Base-by-base conservation (phyloP, 2,888 invertebrate species). In the Tridacna gigas region DNA sequence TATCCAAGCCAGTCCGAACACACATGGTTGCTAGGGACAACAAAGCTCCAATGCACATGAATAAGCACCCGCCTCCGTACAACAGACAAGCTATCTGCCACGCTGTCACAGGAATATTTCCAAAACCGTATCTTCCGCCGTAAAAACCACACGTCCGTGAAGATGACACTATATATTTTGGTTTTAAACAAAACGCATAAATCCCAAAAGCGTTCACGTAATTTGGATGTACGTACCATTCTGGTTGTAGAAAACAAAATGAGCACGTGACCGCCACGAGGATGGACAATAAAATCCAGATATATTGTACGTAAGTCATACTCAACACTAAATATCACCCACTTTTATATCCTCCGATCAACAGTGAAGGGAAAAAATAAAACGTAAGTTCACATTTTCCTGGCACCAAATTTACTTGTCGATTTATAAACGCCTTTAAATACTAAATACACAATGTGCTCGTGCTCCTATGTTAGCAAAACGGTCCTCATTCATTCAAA, bases 181-280 rank as follows among this genome's bases (percentile, higher is more conserved):
- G 67, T 51, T 80, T 78, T 26, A 91, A 84, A 86, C 93, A 93
- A 71, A 90, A 92, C 61, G 91, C 90, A 86, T 91, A 92, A 76
- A 94, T 88, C 18, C 93, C 94, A 75, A 93, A 92, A 11, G 91
- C 89, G 82, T 91, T 90, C 5, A 89, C 79, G 51, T 88, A 84
- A 74, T 91, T 88, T 22, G 88, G 87, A 77, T 92, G 93, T 28
- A 94, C 90, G 79, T 95, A 91, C 95, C 95, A 95, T 79, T 94
- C 94, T 0, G 95, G 94, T 80, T 95, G 95, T 5, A 95, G 90
- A 86, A 95, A 95, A 67, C 94, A 94, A 83, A 94, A 94, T 7
- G 93, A 93, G 73, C 94, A 94, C 9, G 94, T 91, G 77, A 92
- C 92, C 0, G 95, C 94, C 48, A 95, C 94, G 22, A 94, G 88